Evolutionary conservation across 2,113 vertebrate genomes (phyloP), one percentile per base, ranked within the genome.

Genomic region (Zingel zingel): DNA sequence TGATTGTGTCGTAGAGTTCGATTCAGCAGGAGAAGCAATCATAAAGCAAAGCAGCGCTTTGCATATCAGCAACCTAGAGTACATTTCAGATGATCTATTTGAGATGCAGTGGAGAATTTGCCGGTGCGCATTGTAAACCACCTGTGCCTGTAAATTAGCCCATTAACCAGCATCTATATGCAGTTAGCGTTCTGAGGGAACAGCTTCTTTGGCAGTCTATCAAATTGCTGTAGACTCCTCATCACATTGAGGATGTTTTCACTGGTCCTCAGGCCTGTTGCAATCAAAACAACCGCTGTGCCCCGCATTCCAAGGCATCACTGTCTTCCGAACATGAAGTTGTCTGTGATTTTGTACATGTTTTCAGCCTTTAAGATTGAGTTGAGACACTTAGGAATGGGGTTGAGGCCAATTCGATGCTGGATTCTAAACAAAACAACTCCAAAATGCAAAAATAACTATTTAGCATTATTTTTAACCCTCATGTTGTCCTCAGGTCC

Each of bases 71-170:
- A 66, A 51, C 83, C 33, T 18, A 8, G 85, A 83, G 79, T 85
- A 74, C 68, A 86, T 87, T 86, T 79, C 74, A 69, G 72, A 81
- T 88, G 83, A 84, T 87, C 27, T 87, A 89, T 87, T 88, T 80
- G 71, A 74, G 80, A 88, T 85, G 90, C 88, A 30, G 81, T 0
- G 57, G 61, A 82, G 79, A 82, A 69, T 88, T 77, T 80, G 83
- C 78, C 66, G 47, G 77, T 77, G 83, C n/a, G n/a, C 86, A 76
- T 83, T 81, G 87, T 86, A 85, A 90, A 89, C 84, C 91, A 91
- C 89, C 86, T 85, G 86, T 51, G 90, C 92, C 88, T 93, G 91
- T 91, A 93, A 94, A 93, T 94, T 86, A 93, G 90, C 85, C 88
- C 87, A 91, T 94, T 93, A 93, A 78, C 88, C 43, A 53, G 86